A percentile compares a stretch with the other conserved stretches of the same genome.
These are phyloP conservation scores for Dryobates pubescens DNA, from an alignment of 2,797 vertebrate genomes.

Conservation along the genomic window DNA sequence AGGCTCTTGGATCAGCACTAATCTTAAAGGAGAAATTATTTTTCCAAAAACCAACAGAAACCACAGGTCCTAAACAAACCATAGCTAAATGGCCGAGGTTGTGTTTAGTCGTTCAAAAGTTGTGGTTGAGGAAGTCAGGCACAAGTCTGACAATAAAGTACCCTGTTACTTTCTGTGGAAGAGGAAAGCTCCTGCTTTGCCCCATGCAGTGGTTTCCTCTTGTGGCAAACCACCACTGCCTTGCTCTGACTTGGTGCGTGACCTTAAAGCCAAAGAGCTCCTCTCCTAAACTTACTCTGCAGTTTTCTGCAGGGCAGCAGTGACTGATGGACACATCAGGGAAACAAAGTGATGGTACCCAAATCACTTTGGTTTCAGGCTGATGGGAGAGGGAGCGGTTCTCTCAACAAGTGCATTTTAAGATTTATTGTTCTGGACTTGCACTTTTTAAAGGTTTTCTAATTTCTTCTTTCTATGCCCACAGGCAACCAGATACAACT, in stretches of 20 bases:
- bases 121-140: neutral
- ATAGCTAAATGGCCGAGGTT: neutral
- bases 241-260: neutral
- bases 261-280: conserved; percentile 41
- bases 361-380: neutral
- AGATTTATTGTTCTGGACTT: neutral
- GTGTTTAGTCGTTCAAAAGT: neutral
- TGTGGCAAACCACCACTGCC: neutral
- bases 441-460: neutral
- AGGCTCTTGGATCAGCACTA: neutral
- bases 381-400: neutral
- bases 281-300: neutral
- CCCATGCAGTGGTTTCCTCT: neutral
- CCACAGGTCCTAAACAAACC: neutral
- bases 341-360: neutral
- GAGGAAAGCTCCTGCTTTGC: neutral
- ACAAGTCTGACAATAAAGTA: neutral
- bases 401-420: conserved; percentile 37
- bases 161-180: neutral
- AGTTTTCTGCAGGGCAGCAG: neutral
- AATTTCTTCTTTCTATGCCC: neutral
- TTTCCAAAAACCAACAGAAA: neutral
- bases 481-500: neutral
- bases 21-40: neutral
- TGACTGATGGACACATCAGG: neutral